phyloP scores from a whole-genome alignment of 1,140 invertebrate species.

The Aleiodes sp. region DNA sequence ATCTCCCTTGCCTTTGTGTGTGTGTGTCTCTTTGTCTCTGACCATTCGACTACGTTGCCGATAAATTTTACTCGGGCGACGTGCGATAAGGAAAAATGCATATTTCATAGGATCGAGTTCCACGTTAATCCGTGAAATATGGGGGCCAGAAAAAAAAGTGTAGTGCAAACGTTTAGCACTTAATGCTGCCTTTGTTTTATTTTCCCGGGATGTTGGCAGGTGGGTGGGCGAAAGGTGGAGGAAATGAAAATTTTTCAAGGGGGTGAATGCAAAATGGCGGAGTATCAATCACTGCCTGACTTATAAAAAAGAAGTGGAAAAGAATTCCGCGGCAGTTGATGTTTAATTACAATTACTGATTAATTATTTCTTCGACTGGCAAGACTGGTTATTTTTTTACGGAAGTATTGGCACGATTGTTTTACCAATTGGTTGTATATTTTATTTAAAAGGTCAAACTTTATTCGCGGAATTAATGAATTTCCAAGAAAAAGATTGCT shows the following conservation, averaged over 20 bases:
- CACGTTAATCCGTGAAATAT: slow-evolving; percentile 24
- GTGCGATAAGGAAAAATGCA: slow-evolving; percentile 25
- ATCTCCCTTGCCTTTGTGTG: too few species aligned
- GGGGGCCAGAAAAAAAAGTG: neutral
- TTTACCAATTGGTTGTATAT: too few species aligned
- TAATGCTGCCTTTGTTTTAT: neutral
- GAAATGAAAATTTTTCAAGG: too few species aligned
- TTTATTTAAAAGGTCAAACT: too few species aligned
- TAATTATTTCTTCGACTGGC: too few species aligned
- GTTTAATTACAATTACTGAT: neutral
- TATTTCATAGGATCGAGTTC: slow-evolving; percentile 28
- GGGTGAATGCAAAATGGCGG: neutral
- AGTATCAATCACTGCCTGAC: neutral
- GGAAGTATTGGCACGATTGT: too few species aligned
- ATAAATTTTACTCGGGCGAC: slow-evolving; percentile 17
- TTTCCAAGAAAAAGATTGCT: too few species aligned
- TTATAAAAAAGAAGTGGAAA: neutral
- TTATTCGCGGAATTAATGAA: too few species aligned
- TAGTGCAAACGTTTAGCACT: neutral
- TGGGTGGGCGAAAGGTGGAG: too few species aligned
- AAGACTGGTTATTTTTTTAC: too few species aligned
- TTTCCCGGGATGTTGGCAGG: too few species aligned
- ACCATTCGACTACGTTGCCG: neutral
- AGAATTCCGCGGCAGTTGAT: neutral
- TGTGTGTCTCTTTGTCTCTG: slow-evolving; percentile 23